These are phyloP conservation scores for Ia io DNA, from an alignment of 2,113 vertebrate species.

Conservation along the genomic window DNA sequence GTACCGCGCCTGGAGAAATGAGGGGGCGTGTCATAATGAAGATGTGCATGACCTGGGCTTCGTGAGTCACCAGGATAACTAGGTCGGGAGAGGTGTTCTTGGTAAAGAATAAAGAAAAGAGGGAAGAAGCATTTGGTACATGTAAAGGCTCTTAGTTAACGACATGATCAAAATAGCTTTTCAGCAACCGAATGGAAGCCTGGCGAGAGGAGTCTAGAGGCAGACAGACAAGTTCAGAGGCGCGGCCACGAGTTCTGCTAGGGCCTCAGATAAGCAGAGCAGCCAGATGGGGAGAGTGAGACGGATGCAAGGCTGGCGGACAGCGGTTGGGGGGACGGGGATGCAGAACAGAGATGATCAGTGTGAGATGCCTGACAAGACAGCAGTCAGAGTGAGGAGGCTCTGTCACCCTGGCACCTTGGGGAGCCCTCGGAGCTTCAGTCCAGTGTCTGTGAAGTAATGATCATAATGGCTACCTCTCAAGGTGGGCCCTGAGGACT, in stretches of 20 bases:
- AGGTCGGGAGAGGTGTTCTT: background rate
- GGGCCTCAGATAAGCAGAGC: background rate
- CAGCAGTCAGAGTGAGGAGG: background rate
- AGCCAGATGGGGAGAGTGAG: rapidly evolving
- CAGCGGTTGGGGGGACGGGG: rapidly evolving
- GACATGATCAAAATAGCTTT: background rate
- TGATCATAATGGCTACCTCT: background rate
- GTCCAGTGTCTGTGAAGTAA: background rate
- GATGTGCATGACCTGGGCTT: background rate
- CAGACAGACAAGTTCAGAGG: background rate
- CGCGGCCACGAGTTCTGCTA: rapidly evolving
- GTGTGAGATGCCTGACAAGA: background rate
- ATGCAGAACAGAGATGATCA: background rate
- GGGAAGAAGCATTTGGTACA: background rate
- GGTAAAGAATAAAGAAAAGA: background rate
- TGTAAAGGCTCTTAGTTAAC: background rate
- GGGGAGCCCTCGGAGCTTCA: background rate
- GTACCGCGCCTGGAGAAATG: background rate
- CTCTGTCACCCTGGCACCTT: background rate
- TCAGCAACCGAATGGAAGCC: background rate
- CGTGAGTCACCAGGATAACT: background rate
- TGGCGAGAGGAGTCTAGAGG: background rate
- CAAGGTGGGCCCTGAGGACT: background rate
- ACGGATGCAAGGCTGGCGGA: background rate
- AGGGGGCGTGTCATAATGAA: background rate